Conservation (phyloP, 2,888 invertebrate species). For the Crossocerus cetratus region DNA sequence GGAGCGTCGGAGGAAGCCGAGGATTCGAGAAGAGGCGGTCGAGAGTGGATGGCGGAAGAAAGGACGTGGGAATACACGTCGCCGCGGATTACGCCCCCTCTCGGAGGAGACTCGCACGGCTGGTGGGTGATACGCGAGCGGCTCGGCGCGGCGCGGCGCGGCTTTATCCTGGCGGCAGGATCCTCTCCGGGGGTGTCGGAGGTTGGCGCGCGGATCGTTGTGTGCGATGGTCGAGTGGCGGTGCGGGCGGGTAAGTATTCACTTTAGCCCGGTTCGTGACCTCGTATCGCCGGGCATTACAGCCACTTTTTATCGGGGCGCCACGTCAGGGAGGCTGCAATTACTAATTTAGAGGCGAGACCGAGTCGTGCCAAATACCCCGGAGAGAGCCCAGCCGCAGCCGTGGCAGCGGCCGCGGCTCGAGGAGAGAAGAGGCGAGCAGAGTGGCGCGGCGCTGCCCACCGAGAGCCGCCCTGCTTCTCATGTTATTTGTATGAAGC, state of each 20-base stretch:
- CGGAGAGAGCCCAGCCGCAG: conserved; percentile 54
- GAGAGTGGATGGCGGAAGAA: conserved; percentile 56
- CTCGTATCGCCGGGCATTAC: conserved; percentile 68
- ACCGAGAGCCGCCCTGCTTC: conserved; percentile 69
- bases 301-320: conserved; percentile 65
- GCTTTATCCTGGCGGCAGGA: conserved; percentile 34
- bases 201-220: conserved; percentile 6
- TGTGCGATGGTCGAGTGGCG: conserved; percentile 27
- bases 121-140: not conserved
- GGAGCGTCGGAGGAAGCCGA: not conserved
- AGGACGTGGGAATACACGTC: conserved; percentile 72
- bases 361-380: conserved; percentile 74
- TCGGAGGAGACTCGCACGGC: conserved; percentile 31
- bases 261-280: conserved; percentile 70
- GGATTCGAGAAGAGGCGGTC: conserved; percentile 41
- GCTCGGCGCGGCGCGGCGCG: too few relatives aligned
- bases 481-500: conserved; percentile 59
- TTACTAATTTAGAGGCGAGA: conserved; percentile 76
- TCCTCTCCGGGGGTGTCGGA: not conserved
- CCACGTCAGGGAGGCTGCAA: conserved; percentile 75
- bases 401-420: too few relatives aligned
- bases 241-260: conserved; percentile 61
- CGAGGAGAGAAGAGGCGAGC: too few relatives aligned
- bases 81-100: conserved; percentile 72
- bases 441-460: not conserved